Base-by-base conservation (phyloP, 2,113 vertebrate species). In the Mellivora capensis region DNA sequence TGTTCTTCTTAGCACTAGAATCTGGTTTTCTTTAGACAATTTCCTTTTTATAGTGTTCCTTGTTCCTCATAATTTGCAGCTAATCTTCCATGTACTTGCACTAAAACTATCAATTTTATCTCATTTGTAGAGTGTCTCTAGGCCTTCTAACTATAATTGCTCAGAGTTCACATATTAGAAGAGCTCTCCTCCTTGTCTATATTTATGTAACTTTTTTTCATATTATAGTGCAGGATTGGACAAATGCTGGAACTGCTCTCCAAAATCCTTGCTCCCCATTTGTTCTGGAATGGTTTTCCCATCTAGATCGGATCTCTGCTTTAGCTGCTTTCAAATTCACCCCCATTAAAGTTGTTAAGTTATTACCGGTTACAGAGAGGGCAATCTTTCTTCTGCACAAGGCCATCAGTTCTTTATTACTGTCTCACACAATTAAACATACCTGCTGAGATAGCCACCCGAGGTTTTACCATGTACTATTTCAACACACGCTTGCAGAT, bases 51-150 rank as follows among this genome's bases (percentile, higher is more conserved):
- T 27, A 64, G 12, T 64, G 12, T 49, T 82, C 37, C 57, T 67
- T 42, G n/a, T 82, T 94, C 54, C 21, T 37, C 49, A 77, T 71
- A 82, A 87, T 93, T 91, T 94, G 27, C 34, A 74, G 42, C 34
- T 86, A 81, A 94, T 87, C 27, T 93, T 86, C 64, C 37, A 90
- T 47, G 74, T 92, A 39, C 80, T 96, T 95, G 74, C 4, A 62
- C 49, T 62, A 86, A 87, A 86, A 74, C 42, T 64, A 69, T 44
- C 52, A 31, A 37, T 90, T 96, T 90, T 82, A 67, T 42, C 23
- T 96, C 84, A 71, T 3, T 52, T 94, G 13, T 57, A 81, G 12
- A 86, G 34, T 57, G 10, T 79, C 57, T 85, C 47, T 18, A 31
- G 21, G 47, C 42, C 42, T 83, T 72, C 54, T 88, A 47, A 80